Base-by-base conservation (phyloP, 2,888 invertebrate genomes). In the Drosophila prolongata region DNA sequence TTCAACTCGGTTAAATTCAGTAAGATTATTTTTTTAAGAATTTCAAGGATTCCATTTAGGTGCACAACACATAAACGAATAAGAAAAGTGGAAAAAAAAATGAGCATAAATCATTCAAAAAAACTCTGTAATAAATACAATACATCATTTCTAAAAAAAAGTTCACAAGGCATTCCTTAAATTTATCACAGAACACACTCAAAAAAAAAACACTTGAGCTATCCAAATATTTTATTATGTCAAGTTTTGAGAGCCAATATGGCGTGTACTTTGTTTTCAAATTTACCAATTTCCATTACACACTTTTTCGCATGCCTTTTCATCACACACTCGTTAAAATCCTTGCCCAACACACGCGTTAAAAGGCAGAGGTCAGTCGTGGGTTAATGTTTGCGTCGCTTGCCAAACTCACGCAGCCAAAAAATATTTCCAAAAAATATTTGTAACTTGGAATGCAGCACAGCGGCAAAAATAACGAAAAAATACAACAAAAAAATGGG, bases 311-410 rank as follows among this genome's bases (percentile, higher is more conserved):
- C 53, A 44, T 62, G 30, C 46, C 38, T 55, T 42, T 46, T 47
- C 59, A 59, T 9, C 59, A 35, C 40, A 47, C 34, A 62, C 62
- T 43, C 37, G 55, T 62, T 34, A 61, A 52, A 50, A 16, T 61
- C 47, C 38, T 69, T 54, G 61, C 70, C 46, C 55, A 70, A 61
- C 54, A 43, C 59, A 50, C 40, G 44, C 67, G 62, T 62, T 67
- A 40, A 59, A 35, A 67, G 52, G 13, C 56, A 60, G 62, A 52
- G 70, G 70, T 67, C 67, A 55, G 49, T 27, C 14, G 14, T 37
- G 64, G 68, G 68, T 66, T 58, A 53, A 47, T 37, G 67, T 16
- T 67, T 42, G 46, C 27, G 35, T 40, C 58, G 49, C 58, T 68
- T 58, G 67, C 68, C 58, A 58, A 66, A 68, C 49, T 37, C 19